Conservation (phyloP, 2,888 invertebrate species). For the Drosophila recens region DNA sequence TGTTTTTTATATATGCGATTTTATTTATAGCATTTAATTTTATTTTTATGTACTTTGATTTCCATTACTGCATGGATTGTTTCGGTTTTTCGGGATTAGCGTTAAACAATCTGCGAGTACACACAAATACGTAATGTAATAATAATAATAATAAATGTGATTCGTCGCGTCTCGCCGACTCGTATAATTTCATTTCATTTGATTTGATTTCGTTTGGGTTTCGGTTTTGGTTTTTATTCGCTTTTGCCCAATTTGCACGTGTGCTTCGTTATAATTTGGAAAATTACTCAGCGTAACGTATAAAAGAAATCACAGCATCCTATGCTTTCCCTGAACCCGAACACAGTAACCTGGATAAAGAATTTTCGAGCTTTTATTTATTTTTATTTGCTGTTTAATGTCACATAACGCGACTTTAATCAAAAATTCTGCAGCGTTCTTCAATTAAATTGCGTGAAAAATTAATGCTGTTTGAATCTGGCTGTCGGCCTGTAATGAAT, state of each 20-base stretch:
- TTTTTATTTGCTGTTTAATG: conserved; percentile 53
- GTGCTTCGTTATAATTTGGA: conserved; percentile 55
- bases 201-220: conserved; percentile 50
- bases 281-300: conserved; percentile 42
- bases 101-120: conserved; percentile 37
- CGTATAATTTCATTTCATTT: conserved; percentile 66
- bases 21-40: conserved; percentile 76
- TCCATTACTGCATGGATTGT: conserved; percentile 53
- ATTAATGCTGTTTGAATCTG: conserved; percentile 48
- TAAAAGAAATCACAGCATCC: conserved; percentile 42
- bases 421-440: conserved; percentile 51
- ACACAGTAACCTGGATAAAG: conserved; percentile 21
- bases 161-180: conserved; percentile 35
- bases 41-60: conserved; percentile 73
- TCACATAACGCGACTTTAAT: conserved; percentile 39
- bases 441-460: conserved; percentile 78
- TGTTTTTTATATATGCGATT: conserved; percentile 31
- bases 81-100: conserved; percentile 16
- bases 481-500: conserved; percentile 43
- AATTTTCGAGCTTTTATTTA: conserved; percentile 37
- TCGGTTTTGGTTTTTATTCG: conserved; percentile 43
- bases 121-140: conserved; percentile 39
- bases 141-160: conserved; percentile 31
- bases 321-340: background rate
- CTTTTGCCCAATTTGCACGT: conserved; percentile 50